Conservation (phyloP, 2,113 vertebrate species). For the Dasypus novemcinctus region DNA sequence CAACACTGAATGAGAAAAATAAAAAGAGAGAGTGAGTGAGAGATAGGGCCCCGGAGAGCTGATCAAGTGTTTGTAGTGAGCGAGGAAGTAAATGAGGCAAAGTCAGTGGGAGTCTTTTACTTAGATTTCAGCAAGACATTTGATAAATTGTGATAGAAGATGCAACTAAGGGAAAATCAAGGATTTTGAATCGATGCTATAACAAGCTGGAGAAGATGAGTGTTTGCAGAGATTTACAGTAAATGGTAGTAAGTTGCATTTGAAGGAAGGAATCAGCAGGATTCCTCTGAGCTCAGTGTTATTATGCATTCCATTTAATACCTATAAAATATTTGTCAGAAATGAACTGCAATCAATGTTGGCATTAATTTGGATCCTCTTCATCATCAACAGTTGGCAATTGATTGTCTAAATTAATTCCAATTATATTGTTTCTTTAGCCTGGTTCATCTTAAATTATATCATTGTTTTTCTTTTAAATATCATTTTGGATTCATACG, state of each 20-base stretch:
- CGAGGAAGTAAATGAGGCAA: neutral
- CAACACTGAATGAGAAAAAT: neutral
- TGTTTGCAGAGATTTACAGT: conserved; percentile 6
- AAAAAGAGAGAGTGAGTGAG: neutral
- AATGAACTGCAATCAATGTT: neutral
- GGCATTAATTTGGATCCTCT: neutral
- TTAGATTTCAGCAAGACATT: conserved; percentile 43
- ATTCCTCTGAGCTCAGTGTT: conserved; percentile 1
- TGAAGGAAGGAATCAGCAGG: neutral
- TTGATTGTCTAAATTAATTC: conserved; percentile 47
- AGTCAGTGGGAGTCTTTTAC: conserved; percentile 26
- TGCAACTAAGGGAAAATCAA: conserved; percentile 31
- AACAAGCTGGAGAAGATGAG: conserved; percentile 40
- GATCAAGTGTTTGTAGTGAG: neutral
- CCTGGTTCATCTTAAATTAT: conserved; percentile 1
- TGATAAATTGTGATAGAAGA: conserved; percentile 24
- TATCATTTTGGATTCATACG: neutral
- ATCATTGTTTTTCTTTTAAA: conserved; percentile 35
- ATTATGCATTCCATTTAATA: conserved; percentile 48
- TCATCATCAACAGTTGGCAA: neutral
- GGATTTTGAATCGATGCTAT: conserved; percentile 22
- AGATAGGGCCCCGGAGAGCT: neutral
- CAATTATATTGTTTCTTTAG: conserved; percentile 1
- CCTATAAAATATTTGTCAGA: conserved; percentile 42
- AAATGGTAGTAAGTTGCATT: neutral